These are phyloP conservation scores for Hylyphantes graminicola DNA, from an alignment of 1,140 invertebrate species.

Conservation along the genomic window DNA sequence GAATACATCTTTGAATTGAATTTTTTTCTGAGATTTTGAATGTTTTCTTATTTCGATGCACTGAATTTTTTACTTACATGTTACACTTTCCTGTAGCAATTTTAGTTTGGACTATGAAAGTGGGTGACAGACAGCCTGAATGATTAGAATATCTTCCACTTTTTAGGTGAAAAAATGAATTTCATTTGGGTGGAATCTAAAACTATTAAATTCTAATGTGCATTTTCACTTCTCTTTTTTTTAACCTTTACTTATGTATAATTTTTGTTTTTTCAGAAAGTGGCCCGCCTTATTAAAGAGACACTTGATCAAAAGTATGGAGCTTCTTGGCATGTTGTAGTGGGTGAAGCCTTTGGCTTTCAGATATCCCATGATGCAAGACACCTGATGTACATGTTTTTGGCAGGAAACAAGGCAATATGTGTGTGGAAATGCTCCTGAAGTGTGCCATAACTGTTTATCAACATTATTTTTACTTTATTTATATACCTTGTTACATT, in stretches of 20 bases:
- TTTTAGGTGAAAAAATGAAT: no score
- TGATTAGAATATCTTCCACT: no score
- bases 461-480: background rate
- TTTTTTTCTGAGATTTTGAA: no score
- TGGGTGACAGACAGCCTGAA: no score
- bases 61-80: no score
- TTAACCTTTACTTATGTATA: background rate
- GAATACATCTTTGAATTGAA: no score
- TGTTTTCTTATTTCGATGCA: no score
- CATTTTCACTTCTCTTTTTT: background rate
- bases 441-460: background rate
- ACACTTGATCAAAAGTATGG: conserved; percentile 95
- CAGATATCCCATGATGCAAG: conserved; percentile 91
- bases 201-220: no score
- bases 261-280: conserved; percentile 36
- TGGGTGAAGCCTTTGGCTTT: conserved; percentile 94
- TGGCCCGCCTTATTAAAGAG: conserved; percentile 89
- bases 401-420: conserved; percentile 88
- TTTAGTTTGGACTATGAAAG: no score
- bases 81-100: no score
- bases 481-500: background rate
- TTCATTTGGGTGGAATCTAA: no score
- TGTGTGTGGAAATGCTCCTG: conserved; percentile 86
- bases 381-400: conserved; percentile 91
- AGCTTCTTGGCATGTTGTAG: conserved; percentile 89